Percentiles rank a stretch among this genome's conserved stretches.
Evolutionary conservation across 2,113 vertebrate species (phyloP).

Genomic region (pig (Sus scrofa)): T2T-Sscrofa CM000827.6:64192001-64192500

Average conservation of each 20-base stretch:
- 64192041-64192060: slow-evolving; percentile 80
- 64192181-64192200: neutral
- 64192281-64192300: slow-evolving; percentile 69
- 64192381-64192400: slow-evolving; percentile 66
- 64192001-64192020: slow-evolving; percentile 74
- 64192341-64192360: slow-evolving; percentile 52
- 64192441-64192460: slow-evolving; percentile 67
- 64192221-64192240: slow-evolving; percentile 6
- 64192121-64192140: slow-evolving; percentile 32
- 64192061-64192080: slow-evolving; percentile 83
- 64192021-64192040: slow-evolving; percentile 83
- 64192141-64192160: slow-evolving; percentile 6
- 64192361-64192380: slow-evolving; percentile 60
- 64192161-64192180: slow-evolving; percentile 2
- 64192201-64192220: neutral
- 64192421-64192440: slow-evolving; percentile 70
- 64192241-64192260: slow-evolving; percentile 48
- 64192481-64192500: slow-evolving; percentile 43
- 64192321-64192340: slow-evolving; percentile 67
- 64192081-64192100: slow-evolving; percentile 36
- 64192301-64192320: slow-evolving; percentile 69
- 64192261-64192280: slow-evolving; percentile 55
- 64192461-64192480: slow-evolving; percentile 61
- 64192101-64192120: slow-evolving; percentile 53
- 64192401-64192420: neutral